Evolutionary conservation across 2,797 vertebrate species (phyloP).

Genomic region (Myotis pilosus): DNA sequence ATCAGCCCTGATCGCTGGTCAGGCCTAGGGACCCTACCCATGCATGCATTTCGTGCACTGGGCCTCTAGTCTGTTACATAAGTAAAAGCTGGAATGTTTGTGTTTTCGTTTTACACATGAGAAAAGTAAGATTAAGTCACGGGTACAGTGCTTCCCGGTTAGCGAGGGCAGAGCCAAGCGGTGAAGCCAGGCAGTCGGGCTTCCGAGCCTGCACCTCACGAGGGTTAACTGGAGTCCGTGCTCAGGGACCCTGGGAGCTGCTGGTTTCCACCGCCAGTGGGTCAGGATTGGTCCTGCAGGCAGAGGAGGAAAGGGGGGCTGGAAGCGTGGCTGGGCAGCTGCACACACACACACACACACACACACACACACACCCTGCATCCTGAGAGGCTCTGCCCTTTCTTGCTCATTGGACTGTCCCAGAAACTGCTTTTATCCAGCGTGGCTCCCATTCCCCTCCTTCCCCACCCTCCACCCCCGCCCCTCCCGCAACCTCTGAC

Average conservation of each 20-base stretch:
- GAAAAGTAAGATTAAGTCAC: background rate
- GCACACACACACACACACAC: background rate
- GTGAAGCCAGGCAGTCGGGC: background rate
- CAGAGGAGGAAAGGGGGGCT: background rate
- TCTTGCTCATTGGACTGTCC: background rate
- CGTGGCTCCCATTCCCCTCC: background rate
- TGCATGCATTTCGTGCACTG: no score
- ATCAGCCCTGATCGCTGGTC: no score
- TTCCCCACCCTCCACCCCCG: background rate
- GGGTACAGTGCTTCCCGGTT: background rate
- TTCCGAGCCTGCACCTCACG: background rate
- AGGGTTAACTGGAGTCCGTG: background rate
- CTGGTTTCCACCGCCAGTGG: accelerated
- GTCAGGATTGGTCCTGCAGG: background rate
- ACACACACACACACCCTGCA: background rate
- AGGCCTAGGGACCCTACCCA: no score
- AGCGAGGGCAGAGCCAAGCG: background rate
- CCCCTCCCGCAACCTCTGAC: background rate
- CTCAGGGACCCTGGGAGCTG: background rate
- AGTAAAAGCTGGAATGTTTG: background rate
- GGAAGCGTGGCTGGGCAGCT: background rate
- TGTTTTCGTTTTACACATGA: background rate
- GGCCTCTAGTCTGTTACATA: background rate
- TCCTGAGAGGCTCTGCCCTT: background rate
- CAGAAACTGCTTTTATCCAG: background rate